A percentile compares a stretch with the other conserved stretches of the same genome.
phyloP scores from a whole-genome alignment of 2,797 vertebrate genomes.

The Leuciscus waleckii region DNA sequence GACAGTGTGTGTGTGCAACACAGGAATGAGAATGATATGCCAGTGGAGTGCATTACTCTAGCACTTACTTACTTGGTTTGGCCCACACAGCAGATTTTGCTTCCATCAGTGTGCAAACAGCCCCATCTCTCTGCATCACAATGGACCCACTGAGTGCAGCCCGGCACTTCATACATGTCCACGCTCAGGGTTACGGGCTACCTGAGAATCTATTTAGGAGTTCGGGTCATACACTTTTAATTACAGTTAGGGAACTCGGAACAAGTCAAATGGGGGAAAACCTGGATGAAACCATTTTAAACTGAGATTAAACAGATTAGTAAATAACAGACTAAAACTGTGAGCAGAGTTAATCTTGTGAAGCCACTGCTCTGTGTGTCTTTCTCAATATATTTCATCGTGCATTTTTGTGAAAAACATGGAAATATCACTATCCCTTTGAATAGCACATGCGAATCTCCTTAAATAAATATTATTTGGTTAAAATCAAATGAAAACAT shows the following conservation, averaged over 20 bases:
- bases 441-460: not conserved
- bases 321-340: not conserved
- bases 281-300: not conserved
- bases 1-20: constrained; percentile 62
- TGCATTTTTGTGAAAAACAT: not conserved
- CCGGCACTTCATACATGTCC: constrained; percentile 23
- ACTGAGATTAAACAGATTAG: constrained; percentile 8
- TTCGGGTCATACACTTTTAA: constrained; percentile 51
- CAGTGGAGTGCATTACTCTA: constrained; percentile 73
- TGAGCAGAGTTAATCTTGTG: not conserved
- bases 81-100: constrained; percentile 76
- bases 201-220: constrained; percentile 41
- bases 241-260: constrained; percentile 57
- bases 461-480: not conserved
- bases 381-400: not conserved
- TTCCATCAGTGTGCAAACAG: constrained; percentile 73
- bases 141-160: constrained; percentile 34
- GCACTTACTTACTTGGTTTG: constrained; percentile 77
- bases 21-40: constrained; percentile 56
- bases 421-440: not conserved
- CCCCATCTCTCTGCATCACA: constrained; percentile 42
- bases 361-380: not conserved
- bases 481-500: not conserved
- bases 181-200: constrained; percentile 17
- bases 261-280: not conserved